Percentiles rank a stretch among this genome's conserved stretches.
These are phyloP conservation scores for Zhuqinia jingwanae DNA, from an alignment of 2,888 invertebrate genomes.

Conservation along the genomic window DNA sequence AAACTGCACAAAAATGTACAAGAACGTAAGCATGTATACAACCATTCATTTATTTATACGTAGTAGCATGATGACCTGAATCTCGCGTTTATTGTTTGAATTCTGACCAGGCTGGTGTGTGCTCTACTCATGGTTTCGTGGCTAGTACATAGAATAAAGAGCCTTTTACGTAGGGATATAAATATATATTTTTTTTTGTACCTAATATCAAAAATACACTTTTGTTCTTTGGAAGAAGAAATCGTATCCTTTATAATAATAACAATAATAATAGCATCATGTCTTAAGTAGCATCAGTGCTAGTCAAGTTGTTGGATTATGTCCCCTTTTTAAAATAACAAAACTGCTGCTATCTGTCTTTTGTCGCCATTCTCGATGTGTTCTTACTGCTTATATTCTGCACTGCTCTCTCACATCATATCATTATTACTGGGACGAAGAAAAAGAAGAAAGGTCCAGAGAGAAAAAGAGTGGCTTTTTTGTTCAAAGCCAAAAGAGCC, in stretches of 20 bases:
- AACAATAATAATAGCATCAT: not conserved
- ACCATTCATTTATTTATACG: too few relatives aligned
- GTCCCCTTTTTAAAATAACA: slow-evolving; percentile 23
- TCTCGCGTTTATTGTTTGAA: slow-evolving; percentile 62
- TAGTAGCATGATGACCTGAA: slow-evolving; percentile 56
- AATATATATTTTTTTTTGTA: too few relatives aligned
- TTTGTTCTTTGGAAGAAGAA: too few relatives aligned
- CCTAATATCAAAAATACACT: too few relatives aligned
- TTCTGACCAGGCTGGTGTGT: slow-evolving; percentile 60
- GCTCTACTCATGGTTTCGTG: too few relatives aligned
- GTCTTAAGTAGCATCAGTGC: slow-evolving; percentile 13
- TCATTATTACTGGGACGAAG: slow-evolving; percentile 5
- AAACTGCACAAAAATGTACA: not conserved
- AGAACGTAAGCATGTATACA: not conserved
- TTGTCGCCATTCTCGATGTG: slow-evolving; percentile 55
- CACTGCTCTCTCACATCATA: not conserved
- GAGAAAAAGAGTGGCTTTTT: slow-evolving; percentile 8
- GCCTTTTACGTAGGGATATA: too few relatives aligned
- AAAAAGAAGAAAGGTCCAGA: not conserved
- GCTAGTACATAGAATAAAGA: too few relatives aligned
- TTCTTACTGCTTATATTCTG: not conserved
- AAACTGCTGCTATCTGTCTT: slow-evolving; percentile 42
- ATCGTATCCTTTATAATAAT: too few relatives aligned
- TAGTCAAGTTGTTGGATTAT: slow-evolving; percentile 33
- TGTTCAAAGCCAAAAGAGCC: slow-evolving; percentile 58